Evolutionary conservation across 2,888 invertebrate genomes (phyloP).

Genomic region (Geophilus truncorum): DNA sequence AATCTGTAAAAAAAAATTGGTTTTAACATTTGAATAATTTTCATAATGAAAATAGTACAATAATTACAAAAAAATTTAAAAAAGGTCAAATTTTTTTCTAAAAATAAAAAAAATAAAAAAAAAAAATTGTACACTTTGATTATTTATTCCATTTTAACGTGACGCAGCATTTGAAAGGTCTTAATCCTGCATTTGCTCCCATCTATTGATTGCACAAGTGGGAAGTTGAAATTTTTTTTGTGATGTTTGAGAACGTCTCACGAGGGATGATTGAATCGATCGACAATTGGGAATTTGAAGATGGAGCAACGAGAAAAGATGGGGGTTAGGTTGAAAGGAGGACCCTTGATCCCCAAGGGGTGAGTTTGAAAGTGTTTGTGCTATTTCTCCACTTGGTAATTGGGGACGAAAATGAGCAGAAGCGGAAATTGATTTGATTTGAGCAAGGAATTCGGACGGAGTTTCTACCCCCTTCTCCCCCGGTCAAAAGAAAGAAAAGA

Average conservation of each 20-base stretch:
- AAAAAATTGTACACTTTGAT: no score
- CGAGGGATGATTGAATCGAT: background rate
- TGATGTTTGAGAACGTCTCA: background rate
- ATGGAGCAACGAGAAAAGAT: background rate
- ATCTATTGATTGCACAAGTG: no score
- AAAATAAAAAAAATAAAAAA: no score
- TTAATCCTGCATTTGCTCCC: no score
- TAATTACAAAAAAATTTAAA: no score
- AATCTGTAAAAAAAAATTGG: no score
- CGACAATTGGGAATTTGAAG: background rate
- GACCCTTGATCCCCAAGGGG: background rate
- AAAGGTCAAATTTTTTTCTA: no score
- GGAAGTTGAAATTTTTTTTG: background rate
- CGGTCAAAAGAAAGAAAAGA: background rate
- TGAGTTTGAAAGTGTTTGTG: conserved; percentile 6
- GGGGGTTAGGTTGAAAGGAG: conserved; percentile 4
- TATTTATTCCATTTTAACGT: no score
- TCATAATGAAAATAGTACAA: no score
- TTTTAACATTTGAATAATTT: no score
- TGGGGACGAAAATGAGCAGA: conserved; percentile 14
- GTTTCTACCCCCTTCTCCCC: background rate
- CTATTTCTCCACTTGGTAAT: conserved; percentile 1
- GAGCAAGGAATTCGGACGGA: background rate
- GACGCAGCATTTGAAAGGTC: no score
- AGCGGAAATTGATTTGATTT: conserved; percentile 20